Evolutionary conservation across 1,140 invertebrate species (phyloP).

Genomic region (Bicyclus anynana): DNA sequence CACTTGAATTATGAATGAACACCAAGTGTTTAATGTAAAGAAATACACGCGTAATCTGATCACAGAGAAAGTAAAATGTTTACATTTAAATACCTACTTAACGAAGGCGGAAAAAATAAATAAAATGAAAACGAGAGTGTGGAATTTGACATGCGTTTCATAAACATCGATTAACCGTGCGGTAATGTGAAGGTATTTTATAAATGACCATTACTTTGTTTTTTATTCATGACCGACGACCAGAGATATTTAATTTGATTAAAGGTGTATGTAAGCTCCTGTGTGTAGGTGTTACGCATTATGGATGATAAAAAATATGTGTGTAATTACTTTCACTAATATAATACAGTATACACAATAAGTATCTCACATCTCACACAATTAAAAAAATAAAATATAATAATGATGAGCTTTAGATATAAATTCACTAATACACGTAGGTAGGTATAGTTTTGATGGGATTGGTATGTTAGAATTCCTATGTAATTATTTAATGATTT

Average conservation of each 20-base stretch:
- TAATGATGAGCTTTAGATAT: too few species aligned
- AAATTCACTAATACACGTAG: too few species aligned
- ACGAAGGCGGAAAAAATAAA: slow-evolving; percentile 43
- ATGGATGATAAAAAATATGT: background rate
- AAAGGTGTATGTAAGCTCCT: background rate
- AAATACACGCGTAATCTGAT: slow-evolving; percentile 48
- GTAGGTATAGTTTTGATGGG: too few species aligned
- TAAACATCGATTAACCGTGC: slow-evolving; percentile 27
- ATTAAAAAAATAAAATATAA: too few species aligned
- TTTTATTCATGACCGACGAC: background rate
- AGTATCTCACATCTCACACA: too few species aligned
- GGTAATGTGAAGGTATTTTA: slow-evolving; percentile 14
- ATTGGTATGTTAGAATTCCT: too few species aligned
- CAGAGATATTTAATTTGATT: background rate
- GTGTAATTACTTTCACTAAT: background rate
- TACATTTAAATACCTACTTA: slow-evolving; percentile 40
- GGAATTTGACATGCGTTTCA: slow-evolving; percentile 47
- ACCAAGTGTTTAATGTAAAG: slow-evolving; percentile 10
- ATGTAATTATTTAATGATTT: too few species aligned
- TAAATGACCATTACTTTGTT: slow-evolving; percentile 12
- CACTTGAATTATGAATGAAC: slow-evolving; percentile 10
- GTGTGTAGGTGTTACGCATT: background rate
- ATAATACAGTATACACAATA: too few species aligned
- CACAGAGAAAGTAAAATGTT: slow-evolving; percentile 55
- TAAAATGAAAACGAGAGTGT: slow-evolving; percentile 54